Evolutionary conservation across 1,140 invertebrate genomes (phyloP), one percentile per base, ranked within the genome.

Genomic region (Teleogryllus occipitalis): DNA sequence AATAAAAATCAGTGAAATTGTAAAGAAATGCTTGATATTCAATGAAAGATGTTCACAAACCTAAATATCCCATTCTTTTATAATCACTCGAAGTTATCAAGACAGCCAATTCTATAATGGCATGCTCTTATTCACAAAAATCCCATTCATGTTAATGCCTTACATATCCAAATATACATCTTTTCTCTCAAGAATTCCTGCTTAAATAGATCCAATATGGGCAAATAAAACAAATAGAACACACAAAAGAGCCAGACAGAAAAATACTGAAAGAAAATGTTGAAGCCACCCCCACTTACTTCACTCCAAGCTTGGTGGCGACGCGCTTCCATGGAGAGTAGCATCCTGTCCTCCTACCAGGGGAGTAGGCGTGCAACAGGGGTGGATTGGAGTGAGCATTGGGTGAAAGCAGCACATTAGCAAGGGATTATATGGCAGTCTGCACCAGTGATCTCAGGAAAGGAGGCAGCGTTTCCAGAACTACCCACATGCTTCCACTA

Each of bases 301-400:
- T 95, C 89, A 96, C 94, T 91, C 94, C 94, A 84, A 96, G 92
- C 88, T 95, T 96, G 87, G 93, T 95, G 87, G 94, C 94, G 86
- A 96, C 94, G 87, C 94, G 91, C 85, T 93, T 91, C 94, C 94
- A 96, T 88, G 94, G 94, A 84, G 94, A 95, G 90, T 94, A 94
- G 83, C 88, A 87, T 87, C 90, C 88, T 87, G 89, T 90, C 89
- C 90, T 91, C 89, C 90, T 90, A 87, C 27, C 27, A 65, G 27
- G 74, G 75, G 46, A 18, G 77, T 22, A 49, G 54, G 78, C 78
- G 82, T 80, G 83, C 84, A 81, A 65, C 54, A 65, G 54, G 54
- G 54, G 54, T 82, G 84, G 83, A 82, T 54, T 74, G 79, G 79
- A 80, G 81, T 77, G 77, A 80, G 81, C 79, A 77, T 74, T 47